Percentiles rank a stretch among this genome's conserved stretches.
phyloP scores from a whole-genome alignment of 2,888 invertebrate species.

The Calliopum simillimum region DNA sequence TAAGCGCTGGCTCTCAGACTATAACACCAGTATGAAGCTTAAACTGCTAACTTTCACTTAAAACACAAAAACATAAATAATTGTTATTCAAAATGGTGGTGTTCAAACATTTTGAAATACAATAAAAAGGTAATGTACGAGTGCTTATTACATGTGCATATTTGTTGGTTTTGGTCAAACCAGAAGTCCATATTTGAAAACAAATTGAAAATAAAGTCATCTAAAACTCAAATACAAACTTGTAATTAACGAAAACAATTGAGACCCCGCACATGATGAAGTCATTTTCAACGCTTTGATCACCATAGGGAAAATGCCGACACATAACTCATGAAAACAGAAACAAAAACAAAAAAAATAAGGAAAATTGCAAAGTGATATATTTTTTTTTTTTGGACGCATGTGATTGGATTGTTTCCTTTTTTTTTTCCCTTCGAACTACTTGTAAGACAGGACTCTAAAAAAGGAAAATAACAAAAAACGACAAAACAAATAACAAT shows the following conservation, averaged over 20 bases:
- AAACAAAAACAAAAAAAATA: background rate
- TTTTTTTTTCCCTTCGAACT: conserved; percentile 1
- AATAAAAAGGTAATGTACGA: too few species aligned
- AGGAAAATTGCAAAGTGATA: conserved; percentile 20
- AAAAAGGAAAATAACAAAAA: background rate
- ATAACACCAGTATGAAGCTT: too few species aligned
- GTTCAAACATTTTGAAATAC: too few species aligned
- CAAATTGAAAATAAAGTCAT: conserved; percentile 16
- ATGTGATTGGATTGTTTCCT: conserved; percentile 1
- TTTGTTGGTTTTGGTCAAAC: background rate
- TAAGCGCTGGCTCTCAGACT: too few species aligned
- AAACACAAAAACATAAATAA: too few species aligned
- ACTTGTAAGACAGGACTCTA: background rate
- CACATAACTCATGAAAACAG: background rate
- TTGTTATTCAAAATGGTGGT: too few species aligned
- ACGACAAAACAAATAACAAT: conserved; percentile 43
- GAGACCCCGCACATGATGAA: conserved; percentile 3
- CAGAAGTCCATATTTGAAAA: background rate
- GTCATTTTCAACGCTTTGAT: background rate
- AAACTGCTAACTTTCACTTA: too few species aligned
- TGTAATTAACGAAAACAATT: conserved; percentile 7
- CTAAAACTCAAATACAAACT: background rate
- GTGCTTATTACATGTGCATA: too few species aligned
- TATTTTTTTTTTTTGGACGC: background rate
- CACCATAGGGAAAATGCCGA: conserved; percentile 12